Conservation (phyloP, 2,797 vertebrate species). For the Poecilia wingei region DNA sequence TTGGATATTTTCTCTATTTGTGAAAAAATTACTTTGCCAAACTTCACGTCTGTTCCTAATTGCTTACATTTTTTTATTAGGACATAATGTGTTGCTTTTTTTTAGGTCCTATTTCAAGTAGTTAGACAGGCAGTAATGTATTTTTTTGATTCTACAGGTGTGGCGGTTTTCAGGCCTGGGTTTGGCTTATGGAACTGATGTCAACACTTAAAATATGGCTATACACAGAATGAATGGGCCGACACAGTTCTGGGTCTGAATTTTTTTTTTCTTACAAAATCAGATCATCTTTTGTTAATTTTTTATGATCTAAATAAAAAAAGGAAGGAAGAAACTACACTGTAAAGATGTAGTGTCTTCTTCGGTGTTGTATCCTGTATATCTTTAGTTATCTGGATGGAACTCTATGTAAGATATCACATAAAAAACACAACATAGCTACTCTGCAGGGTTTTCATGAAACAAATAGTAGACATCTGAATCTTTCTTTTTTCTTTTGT, state of each 20-base stretch:
- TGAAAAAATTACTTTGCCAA: not conserved
- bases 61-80: not conserved
- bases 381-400: not conserved
- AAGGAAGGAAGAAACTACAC: not conserved
- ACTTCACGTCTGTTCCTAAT: not conserved
- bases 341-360: not conserved
- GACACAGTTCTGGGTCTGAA: not conserved
- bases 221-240: not conserved
- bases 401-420: not conserved
- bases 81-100: not conserved
- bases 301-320: no score
- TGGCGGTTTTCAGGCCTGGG: not conserved
- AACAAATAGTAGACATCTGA: not conserved
- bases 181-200: not conserved
- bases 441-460: constrained; percentile 13
- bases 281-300: not conserved
- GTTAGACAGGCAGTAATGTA: not conserved
- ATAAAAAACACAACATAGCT: not conserved
- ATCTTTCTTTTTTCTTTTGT: not conserved
- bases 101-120: not conserved
- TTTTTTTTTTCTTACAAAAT: not conserved
- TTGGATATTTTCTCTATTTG: not conserved
- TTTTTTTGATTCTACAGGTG: not conserved
- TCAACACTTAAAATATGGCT: not conserved
- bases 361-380: not conserved